Percentiles rank a stretch among this genome's conserved stretches.
phyloP scores from a whole-genome alignment of 2,113 vertebrate species.

The Ciconia stormi region DNA sequence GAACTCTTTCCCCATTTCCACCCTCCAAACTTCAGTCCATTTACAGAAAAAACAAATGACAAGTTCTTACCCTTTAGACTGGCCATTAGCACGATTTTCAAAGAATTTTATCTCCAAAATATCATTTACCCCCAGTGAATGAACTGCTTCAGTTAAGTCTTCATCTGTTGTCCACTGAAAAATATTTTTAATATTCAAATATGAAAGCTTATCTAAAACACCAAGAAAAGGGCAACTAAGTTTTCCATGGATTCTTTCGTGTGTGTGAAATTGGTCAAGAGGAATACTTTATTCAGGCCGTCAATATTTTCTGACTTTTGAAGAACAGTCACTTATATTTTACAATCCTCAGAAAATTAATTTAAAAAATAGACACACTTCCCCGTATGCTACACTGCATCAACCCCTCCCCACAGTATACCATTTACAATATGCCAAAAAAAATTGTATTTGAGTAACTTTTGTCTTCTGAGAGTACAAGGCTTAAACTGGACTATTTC shows the following conservation, averaged over 20 bases:
- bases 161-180: conserved; percentile 99
- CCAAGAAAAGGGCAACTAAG: not conserved
- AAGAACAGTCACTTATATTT: not conserved
- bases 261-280: not conserved
- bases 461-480: not conserved
- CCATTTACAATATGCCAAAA: not conserved
- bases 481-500: not conserved
- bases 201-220: conserved; percentile 21
- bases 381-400: not conserved
- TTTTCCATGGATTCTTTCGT: not conserved
- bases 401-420: not conserved
- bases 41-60: not conserved
- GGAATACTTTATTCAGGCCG: not conserved
- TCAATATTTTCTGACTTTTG: not conserved
- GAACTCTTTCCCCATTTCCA: not conserved
- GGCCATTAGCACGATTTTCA: conserved; percentile 98
- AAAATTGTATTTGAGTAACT: not conserved
- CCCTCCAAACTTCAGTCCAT: not conserved
- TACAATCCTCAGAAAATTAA: not conserved
- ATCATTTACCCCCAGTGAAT: conserved; percentile 94
- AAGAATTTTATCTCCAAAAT: conserved; percentile 99
- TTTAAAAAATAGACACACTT: not conserved
- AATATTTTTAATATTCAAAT: conserved; percentile 51
- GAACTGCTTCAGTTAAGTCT: conserved; percentile 96
- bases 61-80: conserved; percentile 93